Conservation (phyloP, 2,113 vertebrate genomes). For the Aptenodytes forsteri region DNA sequence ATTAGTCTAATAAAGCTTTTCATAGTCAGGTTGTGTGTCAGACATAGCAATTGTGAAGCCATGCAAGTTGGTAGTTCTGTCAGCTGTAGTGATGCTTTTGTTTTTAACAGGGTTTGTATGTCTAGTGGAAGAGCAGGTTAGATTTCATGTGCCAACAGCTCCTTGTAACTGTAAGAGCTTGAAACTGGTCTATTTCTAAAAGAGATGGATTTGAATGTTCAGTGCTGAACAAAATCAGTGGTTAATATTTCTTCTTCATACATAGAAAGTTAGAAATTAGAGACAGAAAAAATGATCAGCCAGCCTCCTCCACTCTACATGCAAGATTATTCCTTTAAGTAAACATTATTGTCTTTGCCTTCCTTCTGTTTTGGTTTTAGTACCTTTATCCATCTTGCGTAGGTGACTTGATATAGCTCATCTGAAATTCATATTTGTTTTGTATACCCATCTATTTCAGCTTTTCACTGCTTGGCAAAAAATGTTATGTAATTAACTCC, state of each 20-base stretch:
- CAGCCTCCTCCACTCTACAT: neutral
- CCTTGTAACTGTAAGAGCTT: neutral
- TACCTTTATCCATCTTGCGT: neutral
- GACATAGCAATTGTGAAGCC: neutral
- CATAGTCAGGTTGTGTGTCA: neutral
- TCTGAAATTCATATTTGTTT: neutral
- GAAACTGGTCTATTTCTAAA: neutral
- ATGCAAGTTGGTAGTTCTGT: neutral
- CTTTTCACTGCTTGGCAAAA: neutral
- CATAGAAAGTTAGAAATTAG: neutral
- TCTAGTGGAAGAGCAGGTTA: neutral
- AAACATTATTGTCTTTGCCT: neutral
- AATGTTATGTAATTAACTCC: neutral
- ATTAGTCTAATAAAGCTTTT: neutral
- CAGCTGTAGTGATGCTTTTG: neutral
- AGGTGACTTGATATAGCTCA: neutral
- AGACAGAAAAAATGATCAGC: neutral
- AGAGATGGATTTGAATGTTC: neutral
- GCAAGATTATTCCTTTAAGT: neutral
- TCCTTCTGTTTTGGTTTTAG: neutral
- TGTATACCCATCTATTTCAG: neutral
- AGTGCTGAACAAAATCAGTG: neutral
- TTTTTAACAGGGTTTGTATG: neutral
- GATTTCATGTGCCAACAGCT: neutral
- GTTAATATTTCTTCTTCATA: neutral